These are phyloP conservation scores for Himalopsyche japonica DNA, from an alignment of 2,888 invertebrate species.

Conservation along the genomic window DNA sequence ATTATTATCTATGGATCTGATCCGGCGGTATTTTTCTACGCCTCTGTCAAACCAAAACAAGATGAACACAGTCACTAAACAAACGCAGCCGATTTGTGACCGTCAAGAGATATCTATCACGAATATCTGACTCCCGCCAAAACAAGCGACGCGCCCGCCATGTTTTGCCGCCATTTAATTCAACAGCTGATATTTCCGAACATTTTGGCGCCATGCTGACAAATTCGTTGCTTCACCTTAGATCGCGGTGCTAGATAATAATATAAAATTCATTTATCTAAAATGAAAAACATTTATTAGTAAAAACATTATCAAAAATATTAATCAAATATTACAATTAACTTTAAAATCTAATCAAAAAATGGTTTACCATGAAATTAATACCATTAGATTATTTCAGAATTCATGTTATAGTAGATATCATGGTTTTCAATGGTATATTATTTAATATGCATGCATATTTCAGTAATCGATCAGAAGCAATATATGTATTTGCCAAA, in stretches of 20 bases:
- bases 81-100: conserved; percentile 1
- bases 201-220: background rate
- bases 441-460: too few relatives aligned
- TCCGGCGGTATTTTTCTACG: background rate
- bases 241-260: background rate
- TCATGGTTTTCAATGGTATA: too few relatives aligned
- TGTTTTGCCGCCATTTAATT: background rate
- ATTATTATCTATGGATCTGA: background rate
- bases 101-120: background rate
- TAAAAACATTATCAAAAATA: too few relatives aligned
- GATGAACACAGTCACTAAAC: background rate
- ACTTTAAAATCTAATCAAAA: too few relatives aligned
- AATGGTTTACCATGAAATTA: too few relatives aligned
- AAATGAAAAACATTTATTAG: too few relatives aligned
- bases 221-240: background rate
- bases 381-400: too few relatives aligned
- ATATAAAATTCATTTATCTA: too few relatives aligned
- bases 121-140: background rate
- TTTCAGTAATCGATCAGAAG: too few relatives aligned
- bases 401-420: too few relatives aligned
- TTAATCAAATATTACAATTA: too few relatives aligned
- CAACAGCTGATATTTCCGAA: background rate
- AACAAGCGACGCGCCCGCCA: background rate
- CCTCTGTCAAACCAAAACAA: background rate
- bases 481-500: too few relatives aligned